Conservation (phyloP, 2,113 vertebrate species). For the Chaetops frenatus region DNA sequence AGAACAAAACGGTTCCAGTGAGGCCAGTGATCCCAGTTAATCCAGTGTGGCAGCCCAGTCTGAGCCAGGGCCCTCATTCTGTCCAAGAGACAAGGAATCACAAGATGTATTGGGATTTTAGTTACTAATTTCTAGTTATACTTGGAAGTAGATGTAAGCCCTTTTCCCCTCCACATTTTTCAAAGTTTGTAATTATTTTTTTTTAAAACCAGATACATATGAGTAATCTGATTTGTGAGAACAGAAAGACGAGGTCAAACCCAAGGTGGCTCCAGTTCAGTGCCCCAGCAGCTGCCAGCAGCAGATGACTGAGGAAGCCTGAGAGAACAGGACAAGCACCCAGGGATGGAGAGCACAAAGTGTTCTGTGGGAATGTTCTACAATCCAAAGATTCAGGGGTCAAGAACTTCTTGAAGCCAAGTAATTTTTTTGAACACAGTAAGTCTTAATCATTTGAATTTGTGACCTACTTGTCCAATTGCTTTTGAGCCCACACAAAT, state of each 20-base stretch:
- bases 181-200: background rate
- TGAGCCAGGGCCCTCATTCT: background rate
- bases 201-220: background rate
- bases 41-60: background rate
- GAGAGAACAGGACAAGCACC: background rate
- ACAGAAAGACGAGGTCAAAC: background rate
- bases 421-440: background rate
- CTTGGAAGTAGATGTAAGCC: background rate
- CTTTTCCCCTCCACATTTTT: background rate
- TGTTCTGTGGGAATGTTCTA: background rate
- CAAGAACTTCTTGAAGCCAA: background rate
- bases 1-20: background rate
- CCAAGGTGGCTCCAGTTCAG: background rate
- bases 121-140: background rate
- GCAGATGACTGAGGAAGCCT: background rate
- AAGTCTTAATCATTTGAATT: background rate
- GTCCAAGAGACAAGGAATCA: background rate
- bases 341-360: fast-evolving
- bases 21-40: background rate
- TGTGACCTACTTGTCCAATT: background rate
- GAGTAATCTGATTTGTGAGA: background rate
- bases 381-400: background rate
- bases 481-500: background rate
- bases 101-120: background rate
- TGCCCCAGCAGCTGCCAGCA: background rate